Evolutionary conservation across 2,888 invertebrate genomes (phyloP).

Genomic region (Drosophila nr. medialis): DNA sequence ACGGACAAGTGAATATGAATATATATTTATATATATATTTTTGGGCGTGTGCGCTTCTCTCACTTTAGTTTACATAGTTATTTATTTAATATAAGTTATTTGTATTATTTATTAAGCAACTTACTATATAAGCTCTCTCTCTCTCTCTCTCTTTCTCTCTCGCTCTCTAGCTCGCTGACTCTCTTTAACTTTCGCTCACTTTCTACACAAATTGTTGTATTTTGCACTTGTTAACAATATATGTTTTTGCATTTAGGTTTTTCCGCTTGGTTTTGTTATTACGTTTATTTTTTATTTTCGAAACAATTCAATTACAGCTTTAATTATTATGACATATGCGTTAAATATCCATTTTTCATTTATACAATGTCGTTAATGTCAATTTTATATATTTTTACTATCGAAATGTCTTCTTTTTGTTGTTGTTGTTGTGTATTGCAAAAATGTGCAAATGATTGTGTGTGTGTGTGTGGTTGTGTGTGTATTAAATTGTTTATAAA

Average conservation of each 20-base stretch:
- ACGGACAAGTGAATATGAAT: conserved; percentile 14
- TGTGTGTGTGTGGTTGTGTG: conserved; percentile 26
- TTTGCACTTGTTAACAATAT: conserved; percentile 58
- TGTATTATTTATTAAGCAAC: conserved; percentile 60
- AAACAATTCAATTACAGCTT: conserved; percentile 64
- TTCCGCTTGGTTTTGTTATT: conserved; percentile 28
- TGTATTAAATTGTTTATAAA: conserved; percentile 54
- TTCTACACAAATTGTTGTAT: conserved; percentile 46
- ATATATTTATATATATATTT: background rate
- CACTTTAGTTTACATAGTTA: conserved; percentile 27
- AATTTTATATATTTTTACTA: conserved; percentile 41
- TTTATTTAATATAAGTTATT: conserved; percentile 39
- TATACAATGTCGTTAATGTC: conserved; percentile 51
- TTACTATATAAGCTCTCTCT: conserved; percentile 83
- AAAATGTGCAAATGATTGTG: conserved; percentile 66
- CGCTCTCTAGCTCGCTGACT: conserved; percentile 10
- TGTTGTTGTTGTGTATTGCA: conserved; percentile 60
- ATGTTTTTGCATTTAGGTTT: conserved; percentile 34
- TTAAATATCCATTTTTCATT: conserved; percentile 40
- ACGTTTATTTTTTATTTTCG: conserved; percentile 45
- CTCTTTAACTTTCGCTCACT: conserved; percentile 9
- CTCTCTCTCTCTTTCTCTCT: conserved; percentile 18
- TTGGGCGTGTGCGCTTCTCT: conserved; percentile 30
- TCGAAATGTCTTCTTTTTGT: conserved; percentile 44
- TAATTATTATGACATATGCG: conserved; percentile 45